Conservation (phyloP, 2,888 invertebrate species). For the Amiota minor region DNA sequence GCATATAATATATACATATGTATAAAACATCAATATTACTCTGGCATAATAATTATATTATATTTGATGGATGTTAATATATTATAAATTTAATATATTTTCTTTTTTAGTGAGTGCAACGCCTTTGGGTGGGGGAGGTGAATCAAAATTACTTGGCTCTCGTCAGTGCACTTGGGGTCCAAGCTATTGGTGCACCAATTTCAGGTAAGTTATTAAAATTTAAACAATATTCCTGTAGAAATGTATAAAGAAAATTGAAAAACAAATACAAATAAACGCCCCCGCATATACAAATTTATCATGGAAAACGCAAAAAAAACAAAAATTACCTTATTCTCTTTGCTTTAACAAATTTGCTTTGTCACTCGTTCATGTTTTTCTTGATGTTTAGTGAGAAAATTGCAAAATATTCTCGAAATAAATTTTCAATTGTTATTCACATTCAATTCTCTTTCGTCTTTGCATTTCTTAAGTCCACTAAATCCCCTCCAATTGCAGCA, state of each 20-base stretch:
- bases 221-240: too few species aligned
- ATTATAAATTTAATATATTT: constrained; percentile 30
- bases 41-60: constrained; percentile 17
- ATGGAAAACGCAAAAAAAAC: too few species aligned
- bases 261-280: too few species aligned
- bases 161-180: constrained; percentile 86
- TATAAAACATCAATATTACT: constrained; percentile 5
- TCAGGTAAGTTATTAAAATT: constrained; percentile 62
- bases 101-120: constrained; percentile 34
- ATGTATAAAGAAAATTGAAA: too few species aligned
- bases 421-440: too few species aligned
- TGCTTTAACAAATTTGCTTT: constrained; percentile 1
- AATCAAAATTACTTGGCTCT: constrained; percentile 73
- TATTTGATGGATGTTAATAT: constrained; percentile 28
- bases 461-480: too few species aligned
- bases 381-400: too few species aligned
- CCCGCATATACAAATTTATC: too few species aligned
- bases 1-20: constrained; percentile 7
- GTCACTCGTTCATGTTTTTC: not conserved
- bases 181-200: constrained; percentile 82
- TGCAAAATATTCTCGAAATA: too few species aligned
- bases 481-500: too few species aligned
- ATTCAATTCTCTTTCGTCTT: too few species aligned
- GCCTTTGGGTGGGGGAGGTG: constrained; percentile 16
- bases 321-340: too few species aligned